Conservation (phyloP, 2,888 invertebrate genomes). For the Dugesia japonica region DNA sequence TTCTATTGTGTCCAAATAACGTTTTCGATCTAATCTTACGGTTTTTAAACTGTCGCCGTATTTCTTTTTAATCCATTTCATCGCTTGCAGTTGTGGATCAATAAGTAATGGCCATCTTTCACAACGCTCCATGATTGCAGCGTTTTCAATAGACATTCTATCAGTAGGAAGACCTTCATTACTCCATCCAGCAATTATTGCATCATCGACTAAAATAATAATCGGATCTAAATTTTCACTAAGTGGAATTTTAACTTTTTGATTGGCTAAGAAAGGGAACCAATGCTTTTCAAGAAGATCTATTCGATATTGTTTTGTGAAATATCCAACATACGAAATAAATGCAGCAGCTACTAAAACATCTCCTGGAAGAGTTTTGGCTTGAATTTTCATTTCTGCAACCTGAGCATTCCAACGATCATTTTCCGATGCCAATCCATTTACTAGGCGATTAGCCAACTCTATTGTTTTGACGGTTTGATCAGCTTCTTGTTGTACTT, state of each 20-base stretch:
- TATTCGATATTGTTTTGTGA: constrained; percentile 74
- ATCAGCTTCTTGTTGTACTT: constrained; percentile 83
- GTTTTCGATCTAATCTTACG: constrained; percentile 71
- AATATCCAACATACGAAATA: constrained; percentile 87
- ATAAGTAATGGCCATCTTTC: constrained; percentile 93
- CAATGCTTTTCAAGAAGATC: constrained; percentile 61
- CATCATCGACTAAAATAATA: constrained; percentile 72
- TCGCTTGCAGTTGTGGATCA: constrained; percentile 81
- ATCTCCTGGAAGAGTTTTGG: constrained; percentile 70
- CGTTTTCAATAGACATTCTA: constrained; percentile 89
- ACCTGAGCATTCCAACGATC: constrained; percentile 88
- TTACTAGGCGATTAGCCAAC: constrained; percentile 77
- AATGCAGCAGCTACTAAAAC: constrained; percentile 79
- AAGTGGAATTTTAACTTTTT: constrained; percentile 66
- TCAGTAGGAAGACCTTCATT: constrained; percentile 87
- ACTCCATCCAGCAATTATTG: constrained; percentile 82
- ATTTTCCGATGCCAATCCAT: constrained; percentile 83
- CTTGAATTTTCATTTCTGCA: constrained; percentile 36
- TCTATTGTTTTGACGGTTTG: constrained; percentile 75
- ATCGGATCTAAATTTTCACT: constrained; percentile 74
- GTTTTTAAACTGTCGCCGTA: constrained; percentile 63
- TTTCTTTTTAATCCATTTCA: constrained; percentile 88
- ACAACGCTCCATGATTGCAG: constrained; percentile 76
- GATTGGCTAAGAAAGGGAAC: constrained; percentile 63
- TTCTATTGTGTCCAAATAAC: constrained; percentile 71